Percentiles rank a stretch among this genome's conserved stretches.
phyloP scores from a whole-genome alignment of 2,113 vertebrate genomes.

The Peromyscus leucopus region DNA sequence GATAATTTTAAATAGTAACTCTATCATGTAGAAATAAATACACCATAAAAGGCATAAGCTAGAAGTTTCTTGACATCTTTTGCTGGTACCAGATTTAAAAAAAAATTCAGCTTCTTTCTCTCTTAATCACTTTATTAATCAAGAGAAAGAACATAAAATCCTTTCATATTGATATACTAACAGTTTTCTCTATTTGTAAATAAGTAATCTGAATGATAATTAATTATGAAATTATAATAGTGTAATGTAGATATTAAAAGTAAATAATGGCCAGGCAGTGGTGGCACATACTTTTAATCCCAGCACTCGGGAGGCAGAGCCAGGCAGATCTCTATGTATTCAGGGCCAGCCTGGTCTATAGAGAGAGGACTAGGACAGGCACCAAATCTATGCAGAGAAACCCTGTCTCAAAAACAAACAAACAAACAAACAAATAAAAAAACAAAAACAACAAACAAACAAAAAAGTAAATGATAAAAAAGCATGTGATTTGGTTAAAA shows the following conservation, averaged over 20 bases:
- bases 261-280: background rate
- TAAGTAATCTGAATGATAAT: background rate
- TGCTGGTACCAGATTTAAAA: background rate
- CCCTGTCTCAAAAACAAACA: too few relatives aligned
- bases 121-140: background rate
- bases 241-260: background rate
- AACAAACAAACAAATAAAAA: too few relatives aligned
- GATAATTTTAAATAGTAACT: conserved; percentile 42
- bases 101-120: background rate
- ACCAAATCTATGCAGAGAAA: too few relatives aligned
- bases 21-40: conserved; percentile 1
- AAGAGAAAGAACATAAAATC: background rate
- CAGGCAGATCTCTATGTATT: too few relatives aligned
- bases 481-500: background rate
- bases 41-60: background rate
- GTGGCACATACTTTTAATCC: too few relatives aligned
- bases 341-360: too few relatives aligned
- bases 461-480: background rate
- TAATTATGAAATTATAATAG: background rate
- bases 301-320: too few relatives aligned
- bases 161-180: background rate
- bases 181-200: background rate
- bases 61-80: background rate
- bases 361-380: too few relatives aligned
- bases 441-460: too few relatives aligned